Percentiles rank a stretch among this genome's conserved stretches.
Evolutionary conservation across 2,888 invertebrate genomes (phyloP).

Genomic region (Aleiodes testaceus): DNA sequence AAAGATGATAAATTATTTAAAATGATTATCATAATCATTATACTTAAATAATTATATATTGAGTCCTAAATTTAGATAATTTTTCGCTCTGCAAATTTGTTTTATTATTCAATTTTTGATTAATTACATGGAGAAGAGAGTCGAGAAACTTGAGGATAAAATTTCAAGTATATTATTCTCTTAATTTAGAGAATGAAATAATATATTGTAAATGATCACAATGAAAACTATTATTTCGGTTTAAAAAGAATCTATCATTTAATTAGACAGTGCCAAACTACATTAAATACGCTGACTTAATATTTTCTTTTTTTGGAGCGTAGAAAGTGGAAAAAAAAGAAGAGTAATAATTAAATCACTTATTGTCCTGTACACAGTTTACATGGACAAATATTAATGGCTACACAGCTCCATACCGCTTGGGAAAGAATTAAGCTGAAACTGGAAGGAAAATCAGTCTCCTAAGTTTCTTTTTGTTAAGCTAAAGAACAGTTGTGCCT

Average conservation of each 20-base stretch:
- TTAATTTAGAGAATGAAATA: not conserved
- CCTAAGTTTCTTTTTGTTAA: constrained; percentile 25
- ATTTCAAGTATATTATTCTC: not conserved
- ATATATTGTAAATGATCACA: constrained; percentile 7
- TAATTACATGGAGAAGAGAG: constrained; percentile 10
- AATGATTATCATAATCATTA: constrained; percentile 13
- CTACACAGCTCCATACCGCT: constrained; percentile 12
- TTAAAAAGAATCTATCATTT: constrained; percentile 4
- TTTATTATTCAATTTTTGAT: not conserved
- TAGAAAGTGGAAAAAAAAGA: not conserved
- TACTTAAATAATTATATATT: constrained; percentile 25
- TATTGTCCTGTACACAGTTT: constrained; percentile 11
- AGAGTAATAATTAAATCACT: constrained; percentile 6
- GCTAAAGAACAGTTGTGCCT: not conserved
- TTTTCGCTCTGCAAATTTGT: not conserved
- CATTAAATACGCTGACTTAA: constrained; percentile 4
- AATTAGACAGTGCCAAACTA: not conserved
- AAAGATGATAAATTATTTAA: constrained; percentile 10
- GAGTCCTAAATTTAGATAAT: constrained; percentile 8
- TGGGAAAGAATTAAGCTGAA: constrained; percentile 26
- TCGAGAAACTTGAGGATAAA: not conserved
- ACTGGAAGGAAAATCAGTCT: constrained; percentile 37
- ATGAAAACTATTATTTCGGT: constrained; percentile 11
- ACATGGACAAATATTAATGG: constrained; percentile 12
- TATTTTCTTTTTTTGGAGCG: constrained; percentile 24